These are phyloP conservation scores for Fistularia commersonii DNA, from an alignment of 2,797 vertebrate species.

Conservation along the genomic window DNA sequence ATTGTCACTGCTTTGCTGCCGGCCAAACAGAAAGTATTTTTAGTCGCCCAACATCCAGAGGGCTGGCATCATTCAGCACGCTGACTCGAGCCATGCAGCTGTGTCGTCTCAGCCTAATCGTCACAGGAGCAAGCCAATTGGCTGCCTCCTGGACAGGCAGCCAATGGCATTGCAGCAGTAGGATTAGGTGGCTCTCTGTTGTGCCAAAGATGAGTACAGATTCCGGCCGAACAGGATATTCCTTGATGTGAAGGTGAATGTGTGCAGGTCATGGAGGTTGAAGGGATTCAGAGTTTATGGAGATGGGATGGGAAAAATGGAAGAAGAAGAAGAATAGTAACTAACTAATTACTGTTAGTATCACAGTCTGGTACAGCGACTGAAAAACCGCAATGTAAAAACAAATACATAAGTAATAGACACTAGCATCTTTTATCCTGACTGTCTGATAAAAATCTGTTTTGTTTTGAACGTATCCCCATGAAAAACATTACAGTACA, in stretches of 20 bases:
- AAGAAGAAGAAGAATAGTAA: no score
- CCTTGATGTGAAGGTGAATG: constrained; percentile 9
- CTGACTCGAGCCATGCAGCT: constrained; percentile 7
- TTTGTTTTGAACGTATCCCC: no score
- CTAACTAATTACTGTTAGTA: no score
- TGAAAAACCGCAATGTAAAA: no score
- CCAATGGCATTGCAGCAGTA: constrained; percentile 24
- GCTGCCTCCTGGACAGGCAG: constrained; percentile 29
- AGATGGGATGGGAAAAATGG: no score
- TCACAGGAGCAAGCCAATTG: constrained; percentile 19
- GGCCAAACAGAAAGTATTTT: constrained; percentile 30
- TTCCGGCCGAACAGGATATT: constrained; percentile 32
- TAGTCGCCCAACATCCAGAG: constrained; percentile 36
- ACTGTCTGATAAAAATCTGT: no score
- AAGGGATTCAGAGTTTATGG: not conserved
- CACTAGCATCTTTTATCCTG: no score
- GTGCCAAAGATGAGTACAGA: constrained; percentile 30
- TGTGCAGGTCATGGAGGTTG: constrained; percentile 1
- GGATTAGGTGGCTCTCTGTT: constrained; percentile 36
- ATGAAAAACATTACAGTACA: no score
- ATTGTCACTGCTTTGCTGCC: not conserved
- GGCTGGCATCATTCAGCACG: constrained; percentile 24
- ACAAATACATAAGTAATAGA: no score
- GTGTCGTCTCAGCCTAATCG: not conserved
- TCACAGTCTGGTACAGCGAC: no score